Evolutionary conservation across 2,113 vertebrate species (phyloP).

Genomic region (Neogobius melanostomus): DNA sequence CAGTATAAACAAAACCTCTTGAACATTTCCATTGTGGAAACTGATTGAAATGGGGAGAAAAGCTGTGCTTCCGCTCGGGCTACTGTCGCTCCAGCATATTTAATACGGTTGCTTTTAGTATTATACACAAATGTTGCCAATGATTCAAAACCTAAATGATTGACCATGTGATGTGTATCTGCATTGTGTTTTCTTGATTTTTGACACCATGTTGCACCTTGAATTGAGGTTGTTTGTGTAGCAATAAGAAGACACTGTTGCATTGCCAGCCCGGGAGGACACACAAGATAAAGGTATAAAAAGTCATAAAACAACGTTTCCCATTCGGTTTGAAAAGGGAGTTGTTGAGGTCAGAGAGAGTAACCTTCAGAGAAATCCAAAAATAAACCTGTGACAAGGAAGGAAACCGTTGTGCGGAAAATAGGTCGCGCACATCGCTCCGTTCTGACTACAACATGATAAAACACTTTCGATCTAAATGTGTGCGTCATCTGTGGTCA

Average conservation of each 20-base stretch:
- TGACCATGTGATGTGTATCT: background rate
- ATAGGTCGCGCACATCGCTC: background rate
- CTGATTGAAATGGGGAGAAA: no score
- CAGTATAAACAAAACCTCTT: no score
- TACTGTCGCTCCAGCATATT: no score
- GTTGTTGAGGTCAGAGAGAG: conserved; percentile 3
- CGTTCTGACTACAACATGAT: background rate
- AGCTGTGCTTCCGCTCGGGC: no score
- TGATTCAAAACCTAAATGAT: background rate
- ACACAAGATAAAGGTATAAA: conserved; percentile 30
- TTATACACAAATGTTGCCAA: no score
- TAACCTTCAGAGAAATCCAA: background rate
- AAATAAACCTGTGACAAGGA: background rate
- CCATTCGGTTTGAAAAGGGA: background rate
- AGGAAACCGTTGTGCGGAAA: background rate
- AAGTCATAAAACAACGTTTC: conserved; percentile 30
- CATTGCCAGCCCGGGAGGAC: conserved; percentile 24
- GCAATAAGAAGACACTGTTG: conserved; percentile 23
- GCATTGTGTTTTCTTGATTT: background rate
- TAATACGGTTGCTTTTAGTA: no score
- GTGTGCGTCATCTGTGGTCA: conserved; percentile 14
- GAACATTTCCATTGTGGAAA: no score
- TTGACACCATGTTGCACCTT: background rate
- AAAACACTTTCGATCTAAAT: background rate
- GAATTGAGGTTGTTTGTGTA: background rate